Base-by-base conservation (phyloP, 2,113 vertebrate species). In the Castor canadensis region DNA sequence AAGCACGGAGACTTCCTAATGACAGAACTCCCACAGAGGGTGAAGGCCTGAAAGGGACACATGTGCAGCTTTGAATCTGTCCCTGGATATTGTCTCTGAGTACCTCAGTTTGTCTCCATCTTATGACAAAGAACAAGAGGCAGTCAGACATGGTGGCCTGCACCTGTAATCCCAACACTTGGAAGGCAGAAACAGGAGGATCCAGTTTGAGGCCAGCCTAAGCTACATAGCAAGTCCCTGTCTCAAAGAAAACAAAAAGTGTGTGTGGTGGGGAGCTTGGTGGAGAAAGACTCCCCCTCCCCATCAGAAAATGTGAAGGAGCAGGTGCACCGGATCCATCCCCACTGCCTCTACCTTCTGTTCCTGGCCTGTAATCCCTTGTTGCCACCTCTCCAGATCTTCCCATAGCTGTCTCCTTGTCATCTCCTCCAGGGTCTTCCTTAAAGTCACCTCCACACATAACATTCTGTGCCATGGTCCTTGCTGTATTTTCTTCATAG, bases 391-490 rank as follows among this genome's bases (percentile, higher is more conserved):
- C 52, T 60, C 56, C 67, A 76, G 47, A 47, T 35, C 40, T 47
- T 54, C 47, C 62, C 64, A 35, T 28, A 40, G 22, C 35, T 58
- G 26, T 32, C 62, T 85, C 40, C 81, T 87, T 91, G 7, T 73
- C 24, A 43, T 58, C 49, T 86, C 79, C 28, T 85, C 40, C 76
- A 86, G 64, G 43, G 22, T 81, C 64, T 95, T 71, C 84, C 66
- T 43, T 71, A 83, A 62, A 93, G 35, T 22, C 22, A 54, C 60
- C 38, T 5, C 43, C 43, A 38, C 26, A 32, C 49, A 40, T 38
- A 35, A 26, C 56, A 35, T 54, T 85, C 30, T 91, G 13, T 54
- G 47, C 49, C 62, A 89, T 5, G 80, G 58, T 38, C 66, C 3
- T 64, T 71, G 26, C 54, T 87, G 20, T 60, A 22, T 47, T 62